Evolutionary conservation across 2,113 vertebrate genomes (phyloP), one percentile per base, ranked within the genome.

Genomic region (Andinoacara biseriatus): DNA sequence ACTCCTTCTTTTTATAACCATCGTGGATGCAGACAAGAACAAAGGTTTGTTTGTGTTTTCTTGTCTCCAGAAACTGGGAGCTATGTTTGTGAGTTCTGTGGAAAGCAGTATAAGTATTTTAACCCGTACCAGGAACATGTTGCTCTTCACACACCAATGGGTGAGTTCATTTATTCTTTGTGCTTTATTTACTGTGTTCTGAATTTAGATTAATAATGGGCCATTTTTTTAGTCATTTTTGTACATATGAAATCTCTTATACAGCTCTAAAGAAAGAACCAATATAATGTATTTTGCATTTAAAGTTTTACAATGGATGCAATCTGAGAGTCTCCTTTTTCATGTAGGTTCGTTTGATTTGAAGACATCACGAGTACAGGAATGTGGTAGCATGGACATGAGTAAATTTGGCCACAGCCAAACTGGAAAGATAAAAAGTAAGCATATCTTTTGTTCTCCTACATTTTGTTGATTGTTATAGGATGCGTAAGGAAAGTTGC

Each of bases 51-150:
- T 80, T 83, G 75, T 83, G 14, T 89, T 77, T 72, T 90, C 69
- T 91, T 59, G n/a, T 90, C 58, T 85, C 49, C 94, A 99, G 98
- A 99, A 96, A 99, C 98, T 0, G 98, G 98, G 88, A 98, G 97
- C 93, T 99, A 99, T 79, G 97, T 97, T 33, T 99, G 98, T 79
- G 98, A 99, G 88, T 99, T 97, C 93, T 99, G 98, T 29, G 98
- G 98, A 84, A 99, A 99, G 90, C 98, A 99, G 95, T 99, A 99
- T 95, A 99, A 99, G 90, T 99, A 99, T 94, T 99, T 99, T 94
- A 99, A 98, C 60, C 98, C 98, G 1, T 99, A 99, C 95, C 98
- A 99, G 93, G 98, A 99, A 86, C 98, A 99, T 0, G 98, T 99
- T 88, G 98, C 98, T 5, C 96, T 99, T 85, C 98, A 99, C 1